Conservation (phyloP, 1,140 invertebrate genomes). For the Neodiprion pinetum region DNA sequence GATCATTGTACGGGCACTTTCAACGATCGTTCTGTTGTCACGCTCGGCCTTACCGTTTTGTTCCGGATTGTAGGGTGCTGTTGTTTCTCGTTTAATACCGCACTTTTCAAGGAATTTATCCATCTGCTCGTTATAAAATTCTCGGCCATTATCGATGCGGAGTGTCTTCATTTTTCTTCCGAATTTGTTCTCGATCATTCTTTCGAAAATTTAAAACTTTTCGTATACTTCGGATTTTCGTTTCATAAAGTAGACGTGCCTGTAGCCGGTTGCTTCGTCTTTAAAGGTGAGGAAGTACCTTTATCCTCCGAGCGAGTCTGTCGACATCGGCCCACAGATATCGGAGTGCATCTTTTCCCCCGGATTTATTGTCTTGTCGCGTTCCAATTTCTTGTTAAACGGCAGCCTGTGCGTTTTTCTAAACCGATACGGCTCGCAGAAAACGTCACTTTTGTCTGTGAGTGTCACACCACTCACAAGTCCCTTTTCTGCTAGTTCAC, state of each 20-base stretch:
- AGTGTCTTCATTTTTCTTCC: too few species aligned
- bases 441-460: conserved; percentile 5
- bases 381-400: not conserved
- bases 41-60: too few species aligned
- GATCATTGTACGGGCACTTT: too few species aligned
- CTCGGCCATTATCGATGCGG: too few species aligned
- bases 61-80: too few species aligned
- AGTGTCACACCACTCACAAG: not conserved
- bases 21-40: too few species aligned
- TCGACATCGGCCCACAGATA: conserved; percentile 31
- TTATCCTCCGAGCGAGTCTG: conserved; percentile 31
- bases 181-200: too few species aligned
- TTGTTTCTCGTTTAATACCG: too few species aligned
- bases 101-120: too few species aligned
- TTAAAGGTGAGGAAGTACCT: conserved; percentile 38
- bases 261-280: conserved; percentile 36
- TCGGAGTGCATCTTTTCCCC: conserved; percentile 32
- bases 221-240: too few species aligned
- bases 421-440: not conserved
- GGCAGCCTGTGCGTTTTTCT: not conserved
- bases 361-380: not conserved
- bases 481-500: not conserved
- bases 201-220: too few species aligned
- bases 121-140: too few species aligned
- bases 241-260: conserved; percentile 24